phyloP scores from a whole-genome alignment of 2,888 invertebrate genomes.

The Leuctra nigra region DNA sequence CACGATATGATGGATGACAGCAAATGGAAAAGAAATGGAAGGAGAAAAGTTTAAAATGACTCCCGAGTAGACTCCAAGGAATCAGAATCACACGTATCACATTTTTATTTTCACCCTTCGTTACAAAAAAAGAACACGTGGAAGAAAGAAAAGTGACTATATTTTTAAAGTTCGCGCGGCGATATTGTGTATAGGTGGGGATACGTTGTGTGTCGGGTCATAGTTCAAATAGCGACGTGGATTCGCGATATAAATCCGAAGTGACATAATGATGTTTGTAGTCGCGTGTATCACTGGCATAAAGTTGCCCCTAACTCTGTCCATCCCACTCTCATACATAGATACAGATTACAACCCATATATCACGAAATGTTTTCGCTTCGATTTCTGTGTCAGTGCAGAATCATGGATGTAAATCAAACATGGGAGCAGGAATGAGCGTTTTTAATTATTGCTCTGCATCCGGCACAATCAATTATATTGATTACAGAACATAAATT shows the following conservation, averaged over 20 bases:
- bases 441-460: conserved; percentile 17
- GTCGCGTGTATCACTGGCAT: conserved; percentile 5
- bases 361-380: conserved; percentile 13
- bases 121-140: not conserved
- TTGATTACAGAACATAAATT: conserved; percentile 26
- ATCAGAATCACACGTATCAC: conserved; percentile 2
- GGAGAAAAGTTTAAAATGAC: conserved; percentile 11
- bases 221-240: conserved; percentile 12
- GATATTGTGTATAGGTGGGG: not conserved
- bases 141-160: not conserved
- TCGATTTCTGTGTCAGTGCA: conserved; percentile 12
- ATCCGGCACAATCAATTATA: conserved; percentile 24
- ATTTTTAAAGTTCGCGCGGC: not conserved
- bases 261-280: conserved; percentile 14
- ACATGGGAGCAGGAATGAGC: not conserved
- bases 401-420: conserved; percentile 16
- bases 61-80: conserved; percentile 3
- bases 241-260: conserved; percentile 3
- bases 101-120: not conserved
- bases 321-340: not conserved
- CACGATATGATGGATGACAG: not conserved
- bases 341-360: conserved; percentile 7
- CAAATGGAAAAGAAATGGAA: conserved; percentile 13
- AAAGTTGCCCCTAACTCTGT: not conserved
- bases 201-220: conserved; percentile 5